Evolutionary conservation across 2,113 vertebrate species (phyloP).

Genomic region (Catharus fuscescens): DNA sequence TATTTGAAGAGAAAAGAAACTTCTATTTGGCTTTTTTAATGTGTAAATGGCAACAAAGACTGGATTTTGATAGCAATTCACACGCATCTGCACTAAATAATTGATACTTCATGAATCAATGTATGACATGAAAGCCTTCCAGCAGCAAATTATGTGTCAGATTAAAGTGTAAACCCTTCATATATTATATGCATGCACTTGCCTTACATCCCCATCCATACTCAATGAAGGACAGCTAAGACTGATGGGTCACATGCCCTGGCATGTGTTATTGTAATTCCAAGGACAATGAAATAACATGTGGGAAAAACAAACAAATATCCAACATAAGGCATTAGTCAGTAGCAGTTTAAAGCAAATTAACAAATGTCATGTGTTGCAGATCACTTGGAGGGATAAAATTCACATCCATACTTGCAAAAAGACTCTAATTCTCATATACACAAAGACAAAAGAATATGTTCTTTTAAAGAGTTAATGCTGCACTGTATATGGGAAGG

Average conservation of each 20-base stretch:
- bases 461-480: neutral
- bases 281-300: neutral
- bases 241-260: constrained; percentile 22
- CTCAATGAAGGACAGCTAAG: constrained; percentile 30
- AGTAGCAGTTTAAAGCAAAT: neutral
- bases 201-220: neutral
- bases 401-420: neutral
- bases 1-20: neutral
- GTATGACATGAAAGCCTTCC: neutral
- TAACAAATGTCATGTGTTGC: neutral
- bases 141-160: neutral
- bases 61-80: constrained; percentile 4
- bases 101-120: constrained; percentile 19
- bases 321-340: constrained; percentile 13
- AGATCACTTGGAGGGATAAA: neutral
- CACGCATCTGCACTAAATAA: neutral
- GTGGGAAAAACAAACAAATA: constrained; percentile 8
- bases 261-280: neutral
- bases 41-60: neutral
- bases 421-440: neutral
- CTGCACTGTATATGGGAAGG: neutral
- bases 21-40: neutral
- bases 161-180: constrained; percentile 6
- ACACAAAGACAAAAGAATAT: neutral
- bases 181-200: neutral